Conservation (phyloP, 2,113 vertebrate genomes). For the Mastomys coucha region DNA sequence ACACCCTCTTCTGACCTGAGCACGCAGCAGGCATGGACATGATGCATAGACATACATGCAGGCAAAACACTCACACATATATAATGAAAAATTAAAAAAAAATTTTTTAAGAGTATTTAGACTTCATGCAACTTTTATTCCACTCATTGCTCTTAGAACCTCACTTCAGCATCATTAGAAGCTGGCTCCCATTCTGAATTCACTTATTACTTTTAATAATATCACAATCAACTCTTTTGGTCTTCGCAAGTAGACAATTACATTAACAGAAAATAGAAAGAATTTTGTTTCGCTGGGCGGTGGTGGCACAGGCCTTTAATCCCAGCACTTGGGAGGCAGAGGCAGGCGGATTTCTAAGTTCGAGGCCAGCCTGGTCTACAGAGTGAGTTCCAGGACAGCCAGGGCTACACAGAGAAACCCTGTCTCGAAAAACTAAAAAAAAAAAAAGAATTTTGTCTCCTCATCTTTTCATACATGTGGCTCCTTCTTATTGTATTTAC, state of each 20-base stretch:
- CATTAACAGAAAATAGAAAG: conserved; percentile 40
- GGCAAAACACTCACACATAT: not conserved
- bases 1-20: not conserved
- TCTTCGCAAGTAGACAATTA: conserved; percentile 41
- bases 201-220: conserved; percentile 52
- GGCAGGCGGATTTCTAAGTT: too few species aligned
- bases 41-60: not conserved
- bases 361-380: too few species aligned
- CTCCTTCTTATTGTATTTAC: conserved; percentile 42
- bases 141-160: not conserved
- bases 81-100: not conserved
- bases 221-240: conserved; percentile 52
- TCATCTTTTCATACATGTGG: not conserved
- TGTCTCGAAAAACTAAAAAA: too few species aligned
- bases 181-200: conserved; percentile 42
- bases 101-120: not conserved
- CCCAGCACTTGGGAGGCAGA: too few species aligned
- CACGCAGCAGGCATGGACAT: not conserved
- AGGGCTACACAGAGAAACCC: too few species aligned
- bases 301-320: too few species aligned
- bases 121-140: not conserved
- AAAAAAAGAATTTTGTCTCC: conserved; percentile 51
- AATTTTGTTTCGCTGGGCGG: conserved; percentile 54
- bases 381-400: too few species aligned
- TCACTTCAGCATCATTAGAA: conserved; percentile 7